Conservation (phyloP, 2,888 invertebrate species). For the Hirtodrosophila duncani region DNA sequence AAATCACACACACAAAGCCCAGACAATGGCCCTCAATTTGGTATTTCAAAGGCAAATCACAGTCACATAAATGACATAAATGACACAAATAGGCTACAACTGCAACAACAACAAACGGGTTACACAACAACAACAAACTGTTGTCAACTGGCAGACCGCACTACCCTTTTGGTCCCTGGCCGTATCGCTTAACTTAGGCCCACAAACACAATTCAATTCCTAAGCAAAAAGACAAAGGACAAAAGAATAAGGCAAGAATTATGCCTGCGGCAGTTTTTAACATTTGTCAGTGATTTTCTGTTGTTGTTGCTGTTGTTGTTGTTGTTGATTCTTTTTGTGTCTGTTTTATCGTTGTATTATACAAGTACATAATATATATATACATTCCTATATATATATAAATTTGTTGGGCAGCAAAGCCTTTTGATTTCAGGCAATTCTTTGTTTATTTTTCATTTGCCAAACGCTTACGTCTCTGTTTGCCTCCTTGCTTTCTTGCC, state of each 20-base stretch:
- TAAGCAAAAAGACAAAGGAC: conserved; percentile 29
- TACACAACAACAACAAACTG: conserved; percentile 37
- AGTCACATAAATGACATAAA: conserved; percentile 20
- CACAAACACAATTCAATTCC: conserved; percentile 22
- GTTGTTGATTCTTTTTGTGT: conserved; percentile 5
- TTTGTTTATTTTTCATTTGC: conserved; percentile 52
- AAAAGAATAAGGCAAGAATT: conserved; percentile 42
- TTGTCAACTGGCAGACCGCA: conserved; percentile 60
- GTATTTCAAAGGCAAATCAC: conserved; percentile 31
- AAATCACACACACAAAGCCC: no score
- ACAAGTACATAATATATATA: neutral
- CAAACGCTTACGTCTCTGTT: conserved; percentile 15
- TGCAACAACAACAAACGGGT: conserved; percentile 14
- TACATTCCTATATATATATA: neutral
- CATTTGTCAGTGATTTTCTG: conserved; percentile 54
- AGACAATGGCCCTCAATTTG: no score
- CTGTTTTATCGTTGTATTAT: conserved; percentile 10
- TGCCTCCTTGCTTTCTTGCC: conserved; percentile 11
- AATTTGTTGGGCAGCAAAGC: neutral
- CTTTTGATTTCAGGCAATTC: conserved; percentile 23
- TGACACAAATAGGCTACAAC: conserved; percentile 28
- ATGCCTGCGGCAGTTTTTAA: conserved; percentile 58
- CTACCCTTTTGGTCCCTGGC: no score
- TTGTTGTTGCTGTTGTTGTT: conserved; percentile 12
- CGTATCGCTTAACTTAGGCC: no score